A percentile compares a stretch with the other conserved stretches of the same genome.
Conservation (phyloP, 37 sponge, comb jelly and placozoan species). For the Tethya wilhelma region DNA sequence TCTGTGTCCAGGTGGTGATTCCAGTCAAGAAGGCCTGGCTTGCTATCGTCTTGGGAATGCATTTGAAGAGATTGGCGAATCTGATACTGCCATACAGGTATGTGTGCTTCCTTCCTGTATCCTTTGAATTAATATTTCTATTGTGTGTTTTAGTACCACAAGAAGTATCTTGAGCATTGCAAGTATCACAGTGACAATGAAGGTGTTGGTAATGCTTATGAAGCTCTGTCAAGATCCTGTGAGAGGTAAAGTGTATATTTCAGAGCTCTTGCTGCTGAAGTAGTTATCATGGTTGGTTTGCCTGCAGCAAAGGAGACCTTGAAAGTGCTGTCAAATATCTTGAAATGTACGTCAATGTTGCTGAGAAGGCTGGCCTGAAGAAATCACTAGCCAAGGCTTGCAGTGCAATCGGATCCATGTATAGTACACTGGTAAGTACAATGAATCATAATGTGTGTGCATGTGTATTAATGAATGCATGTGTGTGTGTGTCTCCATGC, state of each 20-base stretch:
- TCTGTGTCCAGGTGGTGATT: constrained; percentile 55
- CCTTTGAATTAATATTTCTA: background rate
- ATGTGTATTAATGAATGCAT: too few relatives aligned
- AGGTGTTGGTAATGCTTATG: constrained; percentile 77
- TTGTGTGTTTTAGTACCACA: constrained; percentile 63
- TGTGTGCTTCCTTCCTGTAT: background rate
- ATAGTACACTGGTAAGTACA: constrained; percentile 73
- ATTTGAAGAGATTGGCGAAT: constrained; percentile 39
- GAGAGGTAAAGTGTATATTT: constrained; percentile 56
- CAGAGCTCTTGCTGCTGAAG: background rate
- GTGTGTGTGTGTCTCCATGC: constrained; percentile 19
- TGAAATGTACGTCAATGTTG: constrained; percentile 79
- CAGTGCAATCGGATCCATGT: constrained; percentile 79
- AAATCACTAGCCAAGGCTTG: constrained; percentile 64
- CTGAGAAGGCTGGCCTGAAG: constrained; percentile 52
- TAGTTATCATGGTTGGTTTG: background rate
- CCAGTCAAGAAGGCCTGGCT: constrained; percentile 77
- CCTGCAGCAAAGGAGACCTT: constrained; percentile 72
- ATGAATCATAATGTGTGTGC: background rate
- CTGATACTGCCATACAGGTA: constrained; percentile 74
- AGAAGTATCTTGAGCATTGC: constrained; percentile 73
- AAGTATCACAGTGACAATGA: constrained; percentile 62
- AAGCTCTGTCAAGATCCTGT: constrained; percentile 75
- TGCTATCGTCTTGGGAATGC: constrained; percentile 81
- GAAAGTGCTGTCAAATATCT: constrained; percentile 76